Conservation (phyloP, 2,797 vertebrate species). For the Scolopax rusticola region DNA sequence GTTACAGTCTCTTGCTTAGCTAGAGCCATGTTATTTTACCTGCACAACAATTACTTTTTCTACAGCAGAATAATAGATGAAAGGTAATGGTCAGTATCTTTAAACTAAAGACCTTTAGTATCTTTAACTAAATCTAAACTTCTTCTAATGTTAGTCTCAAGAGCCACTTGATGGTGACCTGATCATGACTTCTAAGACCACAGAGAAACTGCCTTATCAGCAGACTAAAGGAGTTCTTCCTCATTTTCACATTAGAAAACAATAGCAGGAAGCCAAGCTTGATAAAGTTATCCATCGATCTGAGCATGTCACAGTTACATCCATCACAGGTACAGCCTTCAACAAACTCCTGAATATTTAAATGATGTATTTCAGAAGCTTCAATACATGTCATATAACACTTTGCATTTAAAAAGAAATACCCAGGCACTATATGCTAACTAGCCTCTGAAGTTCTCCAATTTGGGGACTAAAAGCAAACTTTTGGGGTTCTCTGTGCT, state of each 20-base stretch:
- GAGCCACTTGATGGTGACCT: not conserved
- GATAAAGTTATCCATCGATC: not conserved
- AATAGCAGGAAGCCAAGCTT: not conserved
- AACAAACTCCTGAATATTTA: not conserved
- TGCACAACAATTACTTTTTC: not conserved
- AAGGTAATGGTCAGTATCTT: not conserved
- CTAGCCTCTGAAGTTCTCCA: not conserved
- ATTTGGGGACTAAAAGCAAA: not conserved
- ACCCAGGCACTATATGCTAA: not conserved
- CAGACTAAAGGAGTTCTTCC: not conserved
- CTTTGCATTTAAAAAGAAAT: not conserved
- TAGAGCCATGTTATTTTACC: not conserved
- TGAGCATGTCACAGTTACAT: not conserved
- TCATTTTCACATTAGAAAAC: not conserved
- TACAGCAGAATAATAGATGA: not conserved
- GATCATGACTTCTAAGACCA: not conserved
- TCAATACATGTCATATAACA: not conserved
- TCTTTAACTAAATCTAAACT: not conserved
- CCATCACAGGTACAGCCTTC: not conserved
- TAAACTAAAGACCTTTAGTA: not conserved
- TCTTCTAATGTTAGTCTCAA: not conserved
- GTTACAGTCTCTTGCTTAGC: not conserved
- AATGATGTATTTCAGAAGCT: not conserved
- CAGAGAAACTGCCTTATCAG: not conserved
- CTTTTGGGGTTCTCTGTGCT: not conserved